Percentiles rank a stretch among this genome's conserved stretches.
phyloP scores from a whole-genome alignment of 2,113 vertebrate genomes.

The Piaya cayana region DNA sequence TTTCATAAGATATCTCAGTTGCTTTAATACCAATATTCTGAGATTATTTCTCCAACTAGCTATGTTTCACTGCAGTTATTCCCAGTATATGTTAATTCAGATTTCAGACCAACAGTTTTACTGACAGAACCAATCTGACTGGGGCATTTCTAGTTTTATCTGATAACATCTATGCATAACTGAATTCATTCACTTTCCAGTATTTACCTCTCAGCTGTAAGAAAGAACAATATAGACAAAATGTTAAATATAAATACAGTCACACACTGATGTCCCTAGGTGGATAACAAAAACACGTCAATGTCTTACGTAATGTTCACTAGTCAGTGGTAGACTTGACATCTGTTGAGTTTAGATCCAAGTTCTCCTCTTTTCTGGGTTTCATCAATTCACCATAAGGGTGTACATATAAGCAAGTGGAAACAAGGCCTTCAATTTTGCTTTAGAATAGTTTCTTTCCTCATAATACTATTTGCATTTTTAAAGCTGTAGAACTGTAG shows the following conservation, averaged over 20 bases:
- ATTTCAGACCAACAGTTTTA: background rate
- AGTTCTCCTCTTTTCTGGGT: background rate
- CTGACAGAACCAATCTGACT: background rate
- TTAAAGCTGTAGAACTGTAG: background rate
- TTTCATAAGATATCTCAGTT: background rate
- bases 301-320: background rate
- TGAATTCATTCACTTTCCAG: background rate
- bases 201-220: background rate
- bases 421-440: background rate
- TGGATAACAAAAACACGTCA: background rate
- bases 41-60: background rate
- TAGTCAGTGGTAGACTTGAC: background rate
- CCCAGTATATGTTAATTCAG: background rate
- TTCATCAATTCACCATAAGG: background rate
- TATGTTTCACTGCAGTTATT: background rate
- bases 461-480: background rate
- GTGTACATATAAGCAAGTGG: background rate
- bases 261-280: background rate
- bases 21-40: background rate
- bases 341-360: background rate
- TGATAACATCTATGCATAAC: background rate
- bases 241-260: background rate
- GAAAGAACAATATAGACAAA: background rate
- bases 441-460: background rate
- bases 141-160: background rate